These are phyloP conservation scores for Eupithecia subumbrata DNA, from an alignment of 2,888 invertebrate species.

Conservation along the genomic window DNA sequence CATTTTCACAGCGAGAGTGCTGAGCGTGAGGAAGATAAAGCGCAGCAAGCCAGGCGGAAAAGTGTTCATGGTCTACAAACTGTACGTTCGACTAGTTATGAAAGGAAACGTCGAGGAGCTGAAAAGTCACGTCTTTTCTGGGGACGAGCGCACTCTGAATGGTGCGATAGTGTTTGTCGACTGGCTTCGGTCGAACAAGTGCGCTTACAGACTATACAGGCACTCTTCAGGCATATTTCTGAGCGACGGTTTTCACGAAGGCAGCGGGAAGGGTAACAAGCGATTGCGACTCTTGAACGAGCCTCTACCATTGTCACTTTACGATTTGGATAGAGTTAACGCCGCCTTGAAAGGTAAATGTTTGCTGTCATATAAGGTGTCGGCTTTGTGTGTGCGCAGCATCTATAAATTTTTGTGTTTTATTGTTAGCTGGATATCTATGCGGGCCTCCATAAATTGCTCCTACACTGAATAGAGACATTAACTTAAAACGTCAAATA, in stretches of 20 bases:
- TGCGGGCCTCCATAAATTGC: slow-evolving; percentile 35
- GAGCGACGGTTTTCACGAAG: slow-evolving; percentile 75
- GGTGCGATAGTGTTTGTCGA: slow-evolving; percentile 78
- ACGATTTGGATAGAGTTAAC: slow-evolving; percentile 81
- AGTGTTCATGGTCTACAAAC: slow-evolving; percentile 78
- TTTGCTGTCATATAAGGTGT: slow-evolving; percentile 70
- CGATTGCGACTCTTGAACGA: slow-evolving; percentile 77
- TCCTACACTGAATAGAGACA: slow-evolving; percentile 37
- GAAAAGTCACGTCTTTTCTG: slow-evolving; percentile 72
- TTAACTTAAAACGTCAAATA: slow-evolving; percentile 37
- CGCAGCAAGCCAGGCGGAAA: slow-evolving; percentile 69
- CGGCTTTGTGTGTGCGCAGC: slow-evolving; percentile 62
- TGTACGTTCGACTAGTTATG: slow-evolving; percentile 76
- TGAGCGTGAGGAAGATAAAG: slow-evolving; percentile 79
- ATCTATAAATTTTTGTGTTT: slow-evolving; percentile 63
- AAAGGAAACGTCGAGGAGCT: slow-evolving; percentile 75
- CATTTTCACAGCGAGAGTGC: slow-evolving; percentile 79
- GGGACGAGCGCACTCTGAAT: slow-evolving; percentile 73
- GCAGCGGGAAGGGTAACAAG: slow-evolving; percentile 62
- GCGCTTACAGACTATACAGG: slow-evolving; percentile 77
- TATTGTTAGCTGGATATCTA: slow-evolving; percentile 50
- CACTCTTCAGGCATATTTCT: slow-evolving; percentile 81
- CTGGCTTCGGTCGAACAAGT: slow-evolving; percentile 78
- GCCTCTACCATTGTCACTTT: slow-evolving; percentile 79
- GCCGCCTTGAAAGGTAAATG: slow-evolving; percentile 82